Conservation (phyloP, 2,797 vertebrate species). For the Philypnodon macrostomus region DNA sequence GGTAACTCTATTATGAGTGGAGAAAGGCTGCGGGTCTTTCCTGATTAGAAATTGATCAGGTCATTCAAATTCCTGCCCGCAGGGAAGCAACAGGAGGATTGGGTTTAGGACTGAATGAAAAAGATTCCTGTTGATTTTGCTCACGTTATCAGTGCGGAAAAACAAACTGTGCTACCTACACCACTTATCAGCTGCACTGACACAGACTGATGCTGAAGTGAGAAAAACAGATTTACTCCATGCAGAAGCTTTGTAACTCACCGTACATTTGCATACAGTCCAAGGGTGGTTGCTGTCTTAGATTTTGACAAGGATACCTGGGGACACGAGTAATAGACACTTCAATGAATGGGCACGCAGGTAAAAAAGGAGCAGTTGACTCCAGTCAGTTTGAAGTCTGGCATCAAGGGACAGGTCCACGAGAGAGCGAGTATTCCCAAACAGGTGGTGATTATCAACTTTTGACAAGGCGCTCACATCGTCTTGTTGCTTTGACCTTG, state of each 20-base stretch:
- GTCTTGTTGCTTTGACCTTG: slow-evolving; percentile 59
- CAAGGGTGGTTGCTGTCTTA: slow-evolving; percentile 44
- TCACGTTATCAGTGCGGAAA: slow-evolving; percentile 38
- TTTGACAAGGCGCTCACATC: slow-evolving; percentile 47
- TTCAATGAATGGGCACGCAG: slow-evolving; percentile 32
- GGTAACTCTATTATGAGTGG: slow-evolving; percentile 30
- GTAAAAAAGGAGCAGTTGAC: slow-evolving; percentile 39
- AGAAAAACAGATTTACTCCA: slow-evolving; percentile 29
- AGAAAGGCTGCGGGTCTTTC: slow-evolving; percentile 42
- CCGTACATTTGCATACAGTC: slow-evolving; percentile 47
- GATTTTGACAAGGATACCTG: slow-evolving; percentile 45
- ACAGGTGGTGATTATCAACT: slow-evolving; percentile 55
- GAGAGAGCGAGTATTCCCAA: slow-evolving; percentile 28
- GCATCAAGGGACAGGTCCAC: slow-evolving; percentile 28
- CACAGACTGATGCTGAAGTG: slow-evolving; percentile 23
- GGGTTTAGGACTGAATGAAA: slow-evolving; percentile 31
- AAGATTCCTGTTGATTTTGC: slow-evolving; percentile 44
- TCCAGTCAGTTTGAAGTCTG: slow-evolving; percentile 41
- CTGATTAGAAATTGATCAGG: slow-evolving; percentile 71
- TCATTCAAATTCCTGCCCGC: slow-evolving; percentile 54
- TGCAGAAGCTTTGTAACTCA: slow-evolving; percentile 28
- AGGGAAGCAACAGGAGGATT: slow-evolving; percentile 49
- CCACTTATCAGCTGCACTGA: slow-evolving; percentile 46
- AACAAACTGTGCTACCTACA: slow-evolving; percentile 37
- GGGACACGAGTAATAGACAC: slow-evolving; percentile 50